These are phyloP conservation scores for Ranitomeya imitator DNA, from an alignment of 2,113 vertebrate species.

Conservation along the genomic window DNA sequence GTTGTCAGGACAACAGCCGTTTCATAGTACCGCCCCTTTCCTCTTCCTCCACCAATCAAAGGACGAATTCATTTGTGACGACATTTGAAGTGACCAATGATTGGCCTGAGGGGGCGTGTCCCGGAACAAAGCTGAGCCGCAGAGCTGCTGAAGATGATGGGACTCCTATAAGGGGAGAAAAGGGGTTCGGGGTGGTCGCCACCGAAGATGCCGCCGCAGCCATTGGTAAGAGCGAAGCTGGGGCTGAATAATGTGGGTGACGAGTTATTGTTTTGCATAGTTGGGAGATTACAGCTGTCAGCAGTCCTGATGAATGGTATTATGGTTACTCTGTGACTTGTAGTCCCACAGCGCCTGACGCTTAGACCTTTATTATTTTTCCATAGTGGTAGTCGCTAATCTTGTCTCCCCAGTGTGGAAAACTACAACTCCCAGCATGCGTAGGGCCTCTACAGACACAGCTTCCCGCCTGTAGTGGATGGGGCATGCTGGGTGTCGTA, in stretches of 20 bases:
- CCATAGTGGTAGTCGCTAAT: neutral
- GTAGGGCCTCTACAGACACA: neutral
- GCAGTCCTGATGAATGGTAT: neutral
- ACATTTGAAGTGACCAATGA: slow-evolving; percentile 73
- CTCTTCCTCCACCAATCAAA: slow-evolving; percentile 39
- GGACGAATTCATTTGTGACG: slow-evolving; percentile 50
- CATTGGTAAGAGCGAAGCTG: neutral
- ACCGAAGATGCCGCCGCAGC: neutral
- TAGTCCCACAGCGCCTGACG: neutral
- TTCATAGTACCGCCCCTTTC: neutral
- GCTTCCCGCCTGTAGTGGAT: too few relatives aligned
- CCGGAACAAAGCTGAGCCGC: slow-evolving; percentile 67
- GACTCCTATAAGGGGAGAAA: neutral
- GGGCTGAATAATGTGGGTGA: too few relatives aligned
- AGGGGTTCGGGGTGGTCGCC: neutral
- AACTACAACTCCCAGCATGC: slow-evolving; percentile 2
- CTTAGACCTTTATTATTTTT: neutral
- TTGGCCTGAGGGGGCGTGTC: slow-evolving; percentile 61
- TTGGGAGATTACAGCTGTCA: neutral
- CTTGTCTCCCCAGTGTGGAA: neutral
- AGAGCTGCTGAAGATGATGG: neutral
- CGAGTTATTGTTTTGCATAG: too few relatives aligned
- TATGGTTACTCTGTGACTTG: neutral
- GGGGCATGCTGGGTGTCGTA: slow-evolving; percentile 3
- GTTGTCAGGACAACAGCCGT: slow-evolving; percentile 10